A percentile compares a stretch with the other conserved stretches of the same genome.
Conservation (phyloP, 2,888 invertebrate genomes). For the Harpalus rubripes region DNA sequence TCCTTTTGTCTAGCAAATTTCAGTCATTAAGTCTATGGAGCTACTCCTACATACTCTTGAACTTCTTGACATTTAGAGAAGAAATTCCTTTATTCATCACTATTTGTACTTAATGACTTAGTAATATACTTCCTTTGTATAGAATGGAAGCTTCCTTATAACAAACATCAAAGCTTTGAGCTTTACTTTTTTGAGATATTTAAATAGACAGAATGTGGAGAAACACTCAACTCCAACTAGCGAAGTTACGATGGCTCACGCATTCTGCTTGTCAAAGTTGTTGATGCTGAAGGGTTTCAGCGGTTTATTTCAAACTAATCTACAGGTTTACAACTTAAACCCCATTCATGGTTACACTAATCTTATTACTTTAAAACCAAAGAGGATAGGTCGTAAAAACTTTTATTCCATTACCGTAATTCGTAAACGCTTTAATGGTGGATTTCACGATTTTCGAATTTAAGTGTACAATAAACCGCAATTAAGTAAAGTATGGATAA, state of each 20-base stretch:
- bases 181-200: neutral
- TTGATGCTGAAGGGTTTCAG: conserved; percentile 28
- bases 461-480: too few relatives aligned
- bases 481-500: too few relatives aligned
- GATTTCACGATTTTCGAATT: too few relatives aligned
- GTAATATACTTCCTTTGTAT: conserved; percentile 23
- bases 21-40: conserved; percentile 10
- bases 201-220: neutral
- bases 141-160: neutral
- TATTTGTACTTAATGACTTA: conserved; percentile 29
- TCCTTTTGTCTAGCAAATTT: neutral
- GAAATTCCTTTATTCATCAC: conserved; percentile 1
- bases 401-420: neutral
- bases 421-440: too few relatives aligned
- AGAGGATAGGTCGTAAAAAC: neutral
- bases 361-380: neutral
- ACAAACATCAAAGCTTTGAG: conserved; percentile 15
- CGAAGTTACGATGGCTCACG: conserved; percentile 4
- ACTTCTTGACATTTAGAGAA: too few relatives aligned
- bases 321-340: conserved; percentile 27
- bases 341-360: conserved; percentile 14
- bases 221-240: neutral
- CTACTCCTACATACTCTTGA: neutral
- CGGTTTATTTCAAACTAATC: conserved; percentile 20
- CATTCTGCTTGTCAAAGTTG: conserved; percentile 14